Base-by-base conservation (phyloP, 2,113 vertebrate genomes). In the human region DNA sequence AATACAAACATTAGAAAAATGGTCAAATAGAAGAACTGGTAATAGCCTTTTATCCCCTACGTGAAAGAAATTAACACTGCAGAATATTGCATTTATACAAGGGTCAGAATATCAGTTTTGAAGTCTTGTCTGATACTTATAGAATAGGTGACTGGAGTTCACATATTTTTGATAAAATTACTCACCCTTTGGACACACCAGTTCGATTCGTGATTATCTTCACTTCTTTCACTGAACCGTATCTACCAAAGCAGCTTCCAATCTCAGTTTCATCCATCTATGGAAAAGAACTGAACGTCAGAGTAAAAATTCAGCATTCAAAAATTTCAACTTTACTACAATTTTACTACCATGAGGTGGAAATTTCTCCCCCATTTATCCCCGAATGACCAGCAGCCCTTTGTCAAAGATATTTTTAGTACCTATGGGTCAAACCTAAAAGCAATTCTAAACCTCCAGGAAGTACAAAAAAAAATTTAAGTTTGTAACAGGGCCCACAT, bases 131-230 rank as follows among this genome's bases (percentile, higher is more conserved):
- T 79, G 30, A 80, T 66, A 76, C 9, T 25, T 83, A 73, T 0
- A 92, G 45, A 45, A 45, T 7, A 9, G 18, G 82, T 82, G 59
- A 17, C n/a, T 81, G 40, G 10, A 88, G 30, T 35, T 85, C 14
- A 96, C 43, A 23, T 72, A 73, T 76, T 80, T 66, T 90, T 66
- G 57, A 61, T 61, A 61, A 61, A 27, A 61, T 75, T 86, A 98
- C 99, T 98, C 92, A 99, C 99, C 99, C 99, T 98, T 99, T 99
- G 45, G 99, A 99, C 97, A 99, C 98, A 79, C 99, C 99, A 94
- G 99, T 99, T 89, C 99, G 98, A 98, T 99, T 99, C 0, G 99
- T 99, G 98, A 99, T 99, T 96, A 99, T 99, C 98, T 99, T 99
- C 48, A 99, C 99, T 98, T 99, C 99, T 97, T 99, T 99, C 50